These are phyloP conservation scores for Acrocyrtus sp. DNA, from an alignment of 2,888 invertebrate species.

Conservation along the genomic window DNA sequence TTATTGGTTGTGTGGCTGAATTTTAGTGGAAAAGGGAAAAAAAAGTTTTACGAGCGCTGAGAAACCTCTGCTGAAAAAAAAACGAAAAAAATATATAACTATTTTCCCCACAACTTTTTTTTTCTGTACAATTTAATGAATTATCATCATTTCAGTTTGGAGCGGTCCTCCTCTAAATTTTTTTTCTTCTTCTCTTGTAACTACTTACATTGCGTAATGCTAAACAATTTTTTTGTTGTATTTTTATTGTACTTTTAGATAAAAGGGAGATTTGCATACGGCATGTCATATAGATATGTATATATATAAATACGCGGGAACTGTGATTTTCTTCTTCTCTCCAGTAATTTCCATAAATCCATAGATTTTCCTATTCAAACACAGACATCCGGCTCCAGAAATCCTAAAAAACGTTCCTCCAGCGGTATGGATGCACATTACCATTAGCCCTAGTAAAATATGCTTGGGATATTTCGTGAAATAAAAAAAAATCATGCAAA, in stretches of 20 bases:
- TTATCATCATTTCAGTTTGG: too few species aligned
- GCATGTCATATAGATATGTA: slow-evolving; percentile 1
- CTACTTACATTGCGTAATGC: too few species aligned
- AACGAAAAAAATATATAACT: background rate
- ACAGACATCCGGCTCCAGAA: slow-evolving; percentile 34
- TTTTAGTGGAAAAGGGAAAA: background rate
- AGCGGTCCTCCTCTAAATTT: too few species aligned
- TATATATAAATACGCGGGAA: too few species aligned
- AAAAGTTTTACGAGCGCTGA: background rate
- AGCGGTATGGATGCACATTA: too few species aligned
- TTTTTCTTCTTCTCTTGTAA: too few species aligned
- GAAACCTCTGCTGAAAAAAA: background rate
- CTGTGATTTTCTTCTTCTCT: slow-evolving; percentile 13
- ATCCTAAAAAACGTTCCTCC: slow-evolving; percentile 20
- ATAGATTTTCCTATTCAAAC: slow-evolving; percentile 33
- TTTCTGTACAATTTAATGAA: background rate
- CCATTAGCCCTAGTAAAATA: background rate
- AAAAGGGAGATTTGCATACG: slow-evolving; percentile 33
- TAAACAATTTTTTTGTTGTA: too few species aligned
- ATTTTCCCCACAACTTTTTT: background rate
- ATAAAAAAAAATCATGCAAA: background rate
- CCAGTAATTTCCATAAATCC: slow-evolving; percentile 33
- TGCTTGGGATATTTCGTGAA: background rate
- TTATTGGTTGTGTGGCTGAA: slow-evolving; percentile 21
- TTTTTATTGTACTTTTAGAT: slow-evolving; percentile 12